phyloP scores from a whole-genome alignment of 1,140 invertebrate species.

The Drosophila bocki region DNA sequence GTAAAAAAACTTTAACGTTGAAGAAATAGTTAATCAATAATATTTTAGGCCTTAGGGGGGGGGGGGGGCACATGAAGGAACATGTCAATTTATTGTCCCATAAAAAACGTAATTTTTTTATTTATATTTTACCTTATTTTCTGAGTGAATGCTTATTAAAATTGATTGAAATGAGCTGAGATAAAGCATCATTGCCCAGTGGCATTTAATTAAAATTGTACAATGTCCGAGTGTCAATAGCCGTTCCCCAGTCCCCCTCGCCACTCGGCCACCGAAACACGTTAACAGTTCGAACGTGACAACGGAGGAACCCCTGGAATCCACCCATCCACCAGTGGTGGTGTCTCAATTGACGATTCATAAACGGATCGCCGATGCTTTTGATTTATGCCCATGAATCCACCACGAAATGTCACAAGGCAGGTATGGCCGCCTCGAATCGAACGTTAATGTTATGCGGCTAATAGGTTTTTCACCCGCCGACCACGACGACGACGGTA shows the following conservation, averaged over 20 bases:
- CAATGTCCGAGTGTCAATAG: constrained; percentile 76
- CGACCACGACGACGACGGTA: constrained; percentile 64
- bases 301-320: constrained; percentile 22
- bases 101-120: no score
- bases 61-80: no score
- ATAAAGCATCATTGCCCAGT: constrained; percentile 75
- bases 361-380: constrained; percentile 73
- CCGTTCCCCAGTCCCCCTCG: background rate
- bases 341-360: constrained; percentile 79
- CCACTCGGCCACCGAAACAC: constrained; percentile 56
- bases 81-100: no score
- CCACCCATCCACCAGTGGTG: constrained; percentile 16
- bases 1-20: background rate
- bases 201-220: constrained; percentile 84
- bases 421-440: constrained; percentile 79
- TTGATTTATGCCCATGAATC: constrained; percentile 82
- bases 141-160: constrained; percentile 26
- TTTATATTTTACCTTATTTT: constrained; percentile 17
- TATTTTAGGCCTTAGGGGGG: no score
- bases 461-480: constrained; percentile 75
- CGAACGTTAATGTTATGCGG: constrained; percentile 84
- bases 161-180: constrained; percentile 17
- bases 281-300: constrained; percentile 83
- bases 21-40: background rate
- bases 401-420: constrained; percentile 63